Percentiles rank a stretch among this genome's conserved stretches.
phyloP scores from a whole-genome alignment of 2,888 invertebrate genomes.

The Lydus trimaculatus region DNA sequence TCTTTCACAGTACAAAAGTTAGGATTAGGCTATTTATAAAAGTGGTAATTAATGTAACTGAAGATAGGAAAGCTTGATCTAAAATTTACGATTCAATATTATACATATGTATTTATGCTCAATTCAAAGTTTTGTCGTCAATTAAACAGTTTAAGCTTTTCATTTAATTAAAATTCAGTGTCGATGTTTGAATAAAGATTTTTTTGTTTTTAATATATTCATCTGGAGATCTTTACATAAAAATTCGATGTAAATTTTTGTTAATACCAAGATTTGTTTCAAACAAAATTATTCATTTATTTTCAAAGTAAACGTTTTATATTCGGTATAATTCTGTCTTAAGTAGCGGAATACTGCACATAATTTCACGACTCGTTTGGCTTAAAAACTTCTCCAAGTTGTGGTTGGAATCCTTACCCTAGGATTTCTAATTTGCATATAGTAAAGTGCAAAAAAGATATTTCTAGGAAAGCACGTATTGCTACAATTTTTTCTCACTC shows the following conservation, averaged over 20 bases:
- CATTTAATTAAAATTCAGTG: constrained; percentile 4
- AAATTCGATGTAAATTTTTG: constrained; percentile 3
- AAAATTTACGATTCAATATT: neutral
- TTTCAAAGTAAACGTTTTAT: constrained; percentile 32
- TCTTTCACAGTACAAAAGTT: neutral
- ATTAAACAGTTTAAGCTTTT: neutral
- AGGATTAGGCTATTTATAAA: neutral
- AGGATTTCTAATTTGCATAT: constrained; percentile 31
- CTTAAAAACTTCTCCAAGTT: constrained; percentile 32
- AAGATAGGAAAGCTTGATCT: neutral
- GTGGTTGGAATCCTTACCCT: constrained; percentile 27
- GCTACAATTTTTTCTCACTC: neutral
- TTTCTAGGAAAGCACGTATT: constrained; percentile 9
- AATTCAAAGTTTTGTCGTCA: neutral
- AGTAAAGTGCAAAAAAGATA: constrained; percentile 18
- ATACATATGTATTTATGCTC: neutral
- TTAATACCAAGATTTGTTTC: constrained; percentile 3
- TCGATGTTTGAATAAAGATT: neutral
- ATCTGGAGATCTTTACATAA: neutral
- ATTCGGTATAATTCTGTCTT: constrained; percentile 38
- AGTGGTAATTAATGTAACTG: neutral
- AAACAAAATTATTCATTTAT: constrained; percentile 31
- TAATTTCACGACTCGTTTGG: constrained; percentile 34
- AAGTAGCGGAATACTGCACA: constrained; percentile 37
- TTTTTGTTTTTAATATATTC: neutral